Base-by-base conservation (phyloP, 2,888 invertebrate species). In the Chirona hameri region DNA sequence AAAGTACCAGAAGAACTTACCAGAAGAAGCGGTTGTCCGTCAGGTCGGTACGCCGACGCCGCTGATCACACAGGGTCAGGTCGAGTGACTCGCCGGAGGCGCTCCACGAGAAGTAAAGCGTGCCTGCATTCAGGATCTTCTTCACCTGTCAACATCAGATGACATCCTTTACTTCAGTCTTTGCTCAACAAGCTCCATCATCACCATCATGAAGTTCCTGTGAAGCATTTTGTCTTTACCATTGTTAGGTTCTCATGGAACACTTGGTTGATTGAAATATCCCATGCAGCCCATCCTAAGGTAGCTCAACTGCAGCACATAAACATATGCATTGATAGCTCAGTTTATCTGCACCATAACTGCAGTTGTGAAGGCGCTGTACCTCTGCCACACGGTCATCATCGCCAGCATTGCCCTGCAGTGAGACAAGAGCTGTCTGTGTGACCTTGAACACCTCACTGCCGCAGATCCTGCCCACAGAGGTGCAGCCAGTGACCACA, bases 1-100 rank as follows among this genome's bases (percentile, higher is more conserved):
- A n/a, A n/a, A n/a, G n/a, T n/a, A n/a, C n/a, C n/a, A n/a, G n/a
- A n/a, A n/a, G n/a, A n/a, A n/a, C n/a, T n/a, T n/a, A n/a, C 98
- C 99, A 99, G 88, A 99, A 99, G 89, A 99, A 99, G 87, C 98
- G 91, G 87, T 97, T 96, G 89, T 99, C 99, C 80, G 97, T 94
- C 85, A 91, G 91, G 27, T 90, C 91, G 18, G 94, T 94, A 87
- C 93, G 81, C 93, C 93, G 85, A 93, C 92, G 86, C 94, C 96
- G 92, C 90, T 99, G 99, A 82, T 96, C 95, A 88, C 97, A 98
- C 83, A 98, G 89, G 24, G 98, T 99, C 84, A 99, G 92, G 90
- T 99, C 99, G 87, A 97, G 92, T 81, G 93, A 90, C 84, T 89
- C 86, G 81, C 90, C 90, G 76, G 90, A 88, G 4, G 88, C 85